A percentile compares a stretch with the other conserved stretches of the same genome.
Conservation (phyloP, 2,888 invertebrate species). For the Phanerotoma sp. region DNA sequence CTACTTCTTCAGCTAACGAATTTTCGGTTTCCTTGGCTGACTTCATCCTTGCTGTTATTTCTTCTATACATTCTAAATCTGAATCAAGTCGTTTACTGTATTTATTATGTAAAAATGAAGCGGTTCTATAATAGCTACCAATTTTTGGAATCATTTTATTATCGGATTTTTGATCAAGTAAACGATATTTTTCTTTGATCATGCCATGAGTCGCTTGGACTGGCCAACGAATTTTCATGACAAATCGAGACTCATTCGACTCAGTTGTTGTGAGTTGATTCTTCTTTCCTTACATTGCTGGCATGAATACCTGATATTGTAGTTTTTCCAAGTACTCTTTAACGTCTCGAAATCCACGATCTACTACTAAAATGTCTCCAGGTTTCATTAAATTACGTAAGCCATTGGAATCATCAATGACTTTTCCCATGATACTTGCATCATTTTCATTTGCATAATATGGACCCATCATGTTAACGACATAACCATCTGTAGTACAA, state of each 20-base stretch:
- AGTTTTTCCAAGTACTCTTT: slow-evolving; percentile 10
- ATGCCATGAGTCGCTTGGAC: slow-evolving; percentile 32
- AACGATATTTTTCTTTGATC: slow-evolving; percentile 20
- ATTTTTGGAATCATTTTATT: slow-evolving; percentile 28
- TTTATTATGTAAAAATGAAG: slow-evolving; percentile 24
- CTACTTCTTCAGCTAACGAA: slow-evolving; percentile 28
- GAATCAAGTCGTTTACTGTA: slow-evolving; percentile 18
- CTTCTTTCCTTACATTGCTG: slow-evolving; percentile 13
- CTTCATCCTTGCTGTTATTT: slow-evolving; percentile 24
- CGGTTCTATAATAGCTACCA: slow-evolving; percentile 5
- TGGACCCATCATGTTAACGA: background rate
- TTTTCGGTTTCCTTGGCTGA: slow-evolving; percentile 24
- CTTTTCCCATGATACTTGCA: slow-evolving; percentile 11
- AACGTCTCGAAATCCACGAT: slow-evolving; percentile 22
- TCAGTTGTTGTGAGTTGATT: slow-evolving; percentile 23
- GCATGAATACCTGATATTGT: slow-evolving; percentile 21
- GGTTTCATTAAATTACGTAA: slow-evolving; percentile 9
- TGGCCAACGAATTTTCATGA: slow-evolving; percentile 33
- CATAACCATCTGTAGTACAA: background rate
- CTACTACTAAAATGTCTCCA: slow-evolving; percentile 17
- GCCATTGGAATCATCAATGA: slow-evolving; percentile 17
- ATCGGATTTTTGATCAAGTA: slow-evolving; percentile 25
- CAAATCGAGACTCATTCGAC: slow-evolving; percentile 31
- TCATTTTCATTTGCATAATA: background rate
- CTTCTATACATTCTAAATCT: slow-evolving; percentile 20